Percentiles rank a stretch among this genome's conserved stretches.
Evolutionary conservation across 2,113 vertebrate genomes (phyloP).

Genomic region (Hydrolagus affinis): DNA sequence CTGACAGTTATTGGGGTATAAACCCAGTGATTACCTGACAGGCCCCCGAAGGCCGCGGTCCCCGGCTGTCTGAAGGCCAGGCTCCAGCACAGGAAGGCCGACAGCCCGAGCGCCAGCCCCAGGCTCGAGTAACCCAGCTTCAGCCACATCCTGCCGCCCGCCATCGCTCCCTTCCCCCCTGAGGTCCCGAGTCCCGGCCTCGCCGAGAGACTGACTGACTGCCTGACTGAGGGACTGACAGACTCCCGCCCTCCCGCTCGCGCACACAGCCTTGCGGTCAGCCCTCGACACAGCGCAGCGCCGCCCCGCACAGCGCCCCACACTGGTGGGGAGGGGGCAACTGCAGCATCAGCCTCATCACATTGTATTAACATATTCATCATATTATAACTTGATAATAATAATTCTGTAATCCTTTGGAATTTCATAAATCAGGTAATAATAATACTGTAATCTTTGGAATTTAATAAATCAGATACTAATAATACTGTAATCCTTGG

Average conservation of each 20-base stretch:
- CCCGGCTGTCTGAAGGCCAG: constrained; percentile 68
- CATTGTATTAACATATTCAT: no score
- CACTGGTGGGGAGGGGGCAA: neutral
- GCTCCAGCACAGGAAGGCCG: constrained; percentile 77
- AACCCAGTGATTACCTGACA: constrained; percentile 62
- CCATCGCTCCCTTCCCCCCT: constrained; percentile 44
- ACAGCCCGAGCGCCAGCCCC: constrained; percentile 64
- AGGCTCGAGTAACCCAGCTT: constrained; percentile 65
- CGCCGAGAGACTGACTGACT: constrained; percentile 37
- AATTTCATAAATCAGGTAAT: no score
- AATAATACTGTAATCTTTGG: no score
- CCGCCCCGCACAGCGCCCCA: neutral
- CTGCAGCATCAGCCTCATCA: neutral
- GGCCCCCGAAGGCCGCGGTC: constrained; percentile 80
- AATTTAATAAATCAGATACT: no score
- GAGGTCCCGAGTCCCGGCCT: neutral
- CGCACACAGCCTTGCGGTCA: neutral
- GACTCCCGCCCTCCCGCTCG: neutral
- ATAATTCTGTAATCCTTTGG: no score
- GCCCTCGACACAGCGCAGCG: neutral
- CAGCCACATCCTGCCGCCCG: constrained; percentile 46
- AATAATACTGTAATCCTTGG: no score
- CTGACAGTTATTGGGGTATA: no score
- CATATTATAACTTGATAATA: no score
- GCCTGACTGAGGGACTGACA: constrained; percentile 26